Base-by-base conservation (phyloP, 2,888 invertebrate genomes). In the Muscina levida region DNA sequence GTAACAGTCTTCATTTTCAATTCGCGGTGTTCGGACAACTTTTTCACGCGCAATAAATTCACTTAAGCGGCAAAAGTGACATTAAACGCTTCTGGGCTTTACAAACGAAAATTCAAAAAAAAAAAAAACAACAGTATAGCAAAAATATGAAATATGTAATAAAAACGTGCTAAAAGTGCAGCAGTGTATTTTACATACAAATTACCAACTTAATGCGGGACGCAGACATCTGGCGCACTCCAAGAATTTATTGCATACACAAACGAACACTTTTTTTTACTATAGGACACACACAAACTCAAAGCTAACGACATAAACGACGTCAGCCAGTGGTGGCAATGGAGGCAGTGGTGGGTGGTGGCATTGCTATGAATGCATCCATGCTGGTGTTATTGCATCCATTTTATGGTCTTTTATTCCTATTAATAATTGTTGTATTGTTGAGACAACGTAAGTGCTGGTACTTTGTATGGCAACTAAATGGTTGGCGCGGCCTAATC, bases 401-500 rank as follows among this genome's bases (percentile, higher is more conserved):
- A 46, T 39, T 76, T 56, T 80, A 57, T 80, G 66, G 70, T 6
- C 44, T 79, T 15, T 48, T 77, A 53, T 10, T 82, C n/a, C n/a
- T 65, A 51, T 48, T 65, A 22, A 19, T 66, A 8, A n/a, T 74
- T 11, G 4, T 42, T 13, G 42, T 19, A 4, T 5, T 51, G 65
- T 82, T 70, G 51, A 66, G 86, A 79, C 89, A 88, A 74, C 86
- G 88, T n/a, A 86, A 87, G 53, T 86, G 85, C 57, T 88, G 88
- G 89, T 83, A 85, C 48, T 86, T 89, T 77, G 86, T 89, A 74
- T 89, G 89, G 89, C 87, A 89, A 75, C 77, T 89, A 13, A 89
- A 88, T 37, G 90, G 89, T 2, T 87, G 85, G 85, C 83, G 87
- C 53, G 89, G 89, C 17, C 82, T 89, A 76, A 71, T 85, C 19